Evolutionary conservation across 2,113 vertebrate genomes (phyloP).

Genomic region (Mus musculus): DNA sequence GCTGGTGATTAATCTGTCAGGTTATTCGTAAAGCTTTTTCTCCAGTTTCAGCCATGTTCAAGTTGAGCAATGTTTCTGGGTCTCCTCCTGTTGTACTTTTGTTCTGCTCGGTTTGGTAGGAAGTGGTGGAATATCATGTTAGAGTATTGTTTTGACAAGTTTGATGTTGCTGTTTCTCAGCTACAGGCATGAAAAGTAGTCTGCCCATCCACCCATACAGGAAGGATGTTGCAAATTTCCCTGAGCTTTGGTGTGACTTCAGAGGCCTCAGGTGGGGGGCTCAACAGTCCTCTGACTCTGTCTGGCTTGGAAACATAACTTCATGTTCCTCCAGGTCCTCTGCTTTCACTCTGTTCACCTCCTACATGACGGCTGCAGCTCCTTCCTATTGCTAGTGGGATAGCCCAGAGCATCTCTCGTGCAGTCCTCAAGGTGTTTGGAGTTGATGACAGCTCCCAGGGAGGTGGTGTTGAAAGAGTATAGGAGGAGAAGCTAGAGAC

Average conservation of each 20-base stretch:
- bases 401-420: fast-evolving
- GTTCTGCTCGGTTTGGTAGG: slow-evolving; percentile 13
- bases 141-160: slow-evolving; percentile 58
- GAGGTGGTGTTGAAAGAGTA: neutral
- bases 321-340: neutral
- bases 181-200: neutral
- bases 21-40: slow-evolving; percentile 51
- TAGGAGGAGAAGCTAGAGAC: neutral
- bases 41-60: neutral
- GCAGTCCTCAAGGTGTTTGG: neutral
- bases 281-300: neutral
- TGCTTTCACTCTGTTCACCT: neutral
- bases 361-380: neutral
- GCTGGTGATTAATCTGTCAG: slow-evolving; percentile 57
- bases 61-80: slow-evolving; percentile 45
- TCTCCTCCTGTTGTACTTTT: slow-evolving; percentile 21
- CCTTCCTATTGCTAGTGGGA: neutral
- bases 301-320: neutral
- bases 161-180: slow-evolving; percentile 10
- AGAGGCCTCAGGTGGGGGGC: neutral
- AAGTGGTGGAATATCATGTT: slow-evolving; percentile 3
- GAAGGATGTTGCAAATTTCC: slow-evolving; percentile 22
- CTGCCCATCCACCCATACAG: neutral
- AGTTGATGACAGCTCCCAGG: neutral
- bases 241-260: neutral